A percentile compares a stretch with the other conserved stretches of the same genome.
Evolutionary conservation across 2,113 vertebrate genomes (phyloP).

Genomic region (Amazona vittata): DNA sequence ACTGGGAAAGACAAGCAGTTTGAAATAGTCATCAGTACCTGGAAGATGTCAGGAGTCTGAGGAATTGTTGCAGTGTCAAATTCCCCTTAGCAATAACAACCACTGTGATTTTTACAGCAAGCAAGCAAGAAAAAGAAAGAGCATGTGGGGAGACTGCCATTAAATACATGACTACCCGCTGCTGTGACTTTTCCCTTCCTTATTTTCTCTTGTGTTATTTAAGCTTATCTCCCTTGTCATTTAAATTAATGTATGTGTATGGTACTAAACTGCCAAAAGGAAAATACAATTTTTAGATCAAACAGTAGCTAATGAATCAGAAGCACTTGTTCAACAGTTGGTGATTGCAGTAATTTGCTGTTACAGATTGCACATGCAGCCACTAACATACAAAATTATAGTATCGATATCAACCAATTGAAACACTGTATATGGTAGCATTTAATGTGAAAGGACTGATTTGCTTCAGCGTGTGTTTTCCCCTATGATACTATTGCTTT

Average conservation of each 20-base stretch:
- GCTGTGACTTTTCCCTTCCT: neutral
- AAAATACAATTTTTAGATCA: neutral
- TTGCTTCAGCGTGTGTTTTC: neutral
- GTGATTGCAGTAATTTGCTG: conserved; percentile 12
- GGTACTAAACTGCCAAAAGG: neutral
- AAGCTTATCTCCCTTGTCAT: neutral
- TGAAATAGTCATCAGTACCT: neutral
- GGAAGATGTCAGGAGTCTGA: neutral
- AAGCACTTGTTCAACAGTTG: neutral
- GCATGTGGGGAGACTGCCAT: neutral
- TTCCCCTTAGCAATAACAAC: neutral
- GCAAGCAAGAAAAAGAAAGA: neutral
- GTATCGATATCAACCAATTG: conserved; percentile 18
- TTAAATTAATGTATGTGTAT: neutral
- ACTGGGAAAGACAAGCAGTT: neutral
- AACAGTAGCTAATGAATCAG: neutral
- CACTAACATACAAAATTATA: neutral
- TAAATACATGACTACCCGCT: neutral
- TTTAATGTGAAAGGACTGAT: neutral
- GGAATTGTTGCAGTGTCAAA: neutral
- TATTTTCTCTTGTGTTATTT: neutral
- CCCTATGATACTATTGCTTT: neutral
- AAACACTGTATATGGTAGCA: neutral
- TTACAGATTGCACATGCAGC: neutral
- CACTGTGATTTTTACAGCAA: neutral